Percentiles rank a stretch among this genome's conserved stretches.
Evolutionary conservation across 2,888 invertebrate species (phyloP).

Genomic region (Heterodera filipjevi): DNA sequence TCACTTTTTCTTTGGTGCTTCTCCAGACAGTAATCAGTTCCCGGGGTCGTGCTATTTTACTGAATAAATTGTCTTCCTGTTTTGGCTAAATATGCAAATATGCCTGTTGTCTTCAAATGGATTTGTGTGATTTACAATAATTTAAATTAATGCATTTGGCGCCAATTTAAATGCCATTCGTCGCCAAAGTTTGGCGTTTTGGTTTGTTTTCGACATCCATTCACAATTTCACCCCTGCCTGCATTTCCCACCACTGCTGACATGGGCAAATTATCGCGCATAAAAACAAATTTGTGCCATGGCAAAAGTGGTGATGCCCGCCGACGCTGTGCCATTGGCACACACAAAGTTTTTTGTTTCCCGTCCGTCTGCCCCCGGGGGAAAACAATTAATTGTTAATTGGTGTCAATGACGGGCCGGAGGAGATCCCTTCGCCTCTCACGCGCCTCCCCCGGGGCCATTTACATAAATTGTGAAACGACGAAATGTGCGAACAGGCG

Average conservation of each 20-base stretch:
- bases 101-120: too few species aligned
- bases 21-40: too few species aligned
- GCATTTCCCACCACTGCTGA: background rate
- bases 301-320: background rate
- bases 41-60: too few species aligned
- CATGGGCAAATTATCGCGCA: slow-evolving; percentile 1
- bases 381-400: background rate
- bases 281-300: background rate
- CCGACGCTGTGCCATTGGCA: background rate
- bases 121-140: too few species aligned
- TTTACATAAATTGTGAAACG: too few species aligned
- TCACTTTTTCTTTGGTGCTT: too few species aligned
- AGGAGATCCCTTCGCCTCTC: background rate
- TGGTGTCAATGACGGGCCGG: background rate
- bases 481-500: too few species aligned
- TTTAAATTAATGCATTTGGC: too few species aligned
- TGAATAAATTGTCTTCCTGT: too few species aligned
- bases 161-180: background rate
- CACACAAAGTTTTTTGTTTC: background rate
- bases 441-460: too few species aligned
- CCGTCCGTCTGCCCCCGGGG: background rate
- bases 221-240: background rate
- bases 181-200: background rate
- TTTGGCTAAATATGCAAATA: too few species aligned
- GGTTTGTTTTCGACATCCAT: background rate